Evolutionary conservation across 1,140 invertebrate species (phyloP).

Genomic region (Temnothorax longispinosus): DNA sequence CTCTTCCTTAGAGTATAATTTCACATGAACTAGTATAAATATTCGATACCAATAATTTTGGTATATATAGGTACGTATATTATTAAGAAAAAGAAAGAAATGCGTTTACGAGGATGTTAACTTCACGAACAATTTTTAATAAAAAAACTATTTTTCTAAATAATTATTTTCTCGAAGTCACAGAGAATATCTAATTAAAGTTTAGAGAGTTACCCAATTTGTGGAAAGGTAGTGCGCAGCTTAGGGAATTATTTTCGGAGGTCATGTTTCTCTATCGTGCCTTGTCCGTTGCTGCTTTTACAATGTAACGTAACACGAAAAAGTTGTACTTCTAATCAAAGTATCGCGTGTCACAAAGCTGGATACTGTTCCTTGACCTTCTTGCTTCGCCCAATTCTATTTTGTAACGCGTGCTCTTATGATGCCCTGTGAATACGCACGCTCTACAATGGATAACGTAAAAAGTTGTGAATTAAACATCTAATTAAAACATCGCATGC

Average conservation of each 20-base stretch:
- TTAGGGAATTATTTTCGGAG: background rate
- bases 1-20: background rate
- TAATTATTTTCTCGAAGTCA: background rate
- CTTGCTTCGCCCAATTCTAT: background rate
- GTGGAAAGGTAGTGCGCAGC: background rate
- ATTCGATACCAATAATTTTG: background rate
- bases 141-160: background rate
- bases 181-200: background rate
- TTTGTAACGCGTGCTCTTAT: background rate
- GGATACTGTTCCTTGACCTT: background rate
- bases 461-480: background rate
- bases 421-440: background rate
- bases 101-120: background rate
- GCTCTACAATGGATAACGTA: background rate
- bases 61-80: background rate
- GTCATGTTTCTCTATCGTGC: constrained; percentile 9
- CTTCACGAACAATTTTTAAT: background rate
- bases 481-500: constrained; percentile 19
- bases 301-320: background rate
- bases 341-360: constrained; percentile 13
- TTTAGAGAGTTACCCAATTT: background rate
- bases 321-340: constrained; percentile 11
- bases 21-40: background rate
- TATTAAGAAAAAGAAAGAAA: background rate
- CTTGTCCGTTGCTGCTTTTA: background rate